A percentile compares a stretch with the other conserved stretches of the same genome.
Evolutionary conservation across 1,140 invertebrate genomes (phyloP).

Genomic region (Drosophila malerkotliana): DNA sequence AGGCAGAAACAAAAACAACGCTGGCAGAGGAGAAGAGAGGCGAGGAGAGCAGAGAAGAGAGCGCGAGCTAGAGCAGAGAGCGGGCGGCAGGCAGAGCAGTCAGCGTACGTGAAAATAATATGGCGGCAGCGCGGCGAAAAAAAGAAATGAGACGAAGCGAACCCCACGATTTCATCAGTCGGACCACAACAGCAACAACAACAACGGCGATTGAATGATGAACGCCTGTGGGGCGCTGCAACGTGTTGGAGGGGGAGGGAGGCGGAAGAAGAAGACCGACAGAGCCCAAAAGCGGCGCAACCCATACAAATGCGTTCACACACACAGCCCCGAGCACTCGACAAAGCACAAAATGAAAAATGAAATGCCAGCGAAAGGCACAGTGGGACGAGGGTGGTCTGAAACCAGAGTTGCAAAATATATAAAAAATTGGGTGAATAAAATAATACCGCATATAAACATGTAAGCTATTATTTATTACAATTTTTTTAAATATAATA

Average conservation of each 20-base stretch:
- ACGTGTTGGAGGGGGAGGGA: constrained; percentile 16
- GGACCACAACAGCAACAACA: constrained; percentile 46
- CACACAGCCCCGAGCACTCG: constrained; percentile 28
- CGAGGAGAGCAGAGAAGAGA: constrained; percentile 39
- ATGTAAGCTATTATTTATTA: too few relatives aligned
- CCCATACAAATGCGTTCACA: constrained; percentile 37
- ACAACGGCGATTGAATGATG: constrained; percentile 40
- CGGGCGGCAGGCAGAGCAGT: constrained; percentile 52
- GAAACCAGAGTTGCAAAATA: too few relatives aligned
- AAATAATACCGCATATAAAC: background rate
- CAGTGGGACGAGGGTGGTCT: constrained; percentile 41
- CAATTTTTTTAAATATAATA: too few relatives aligned
- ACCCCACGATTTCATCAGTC: constrained; percentile 26
- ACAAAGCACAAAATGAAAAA: constrained; percentile 71
- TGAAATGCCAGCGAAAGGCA: constrained; percentile 66
- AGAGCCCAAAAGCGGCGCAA: constrained; percentile 62
- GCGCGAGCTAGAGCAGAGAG: constrained; percentile 36
- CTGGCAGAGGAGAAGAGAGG: constrained; percentile 35
- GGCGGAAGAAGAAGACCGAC: constrained; percentile 18
- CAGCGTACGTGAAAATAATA: constrained; percentile 76
- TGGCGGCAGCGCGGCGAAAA: constrained; percentile 52
- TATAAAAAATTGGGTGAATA: background rate
- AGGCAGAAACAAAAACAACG: background rate
- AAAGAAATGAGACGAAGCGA: constrained; percentile 29
- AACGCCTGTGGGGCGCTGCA: constrained; percentile 31